Base-by-base conservation (phyloP, 2,888 invertebrate species). In the Diplazon laetatorius region DNA sequence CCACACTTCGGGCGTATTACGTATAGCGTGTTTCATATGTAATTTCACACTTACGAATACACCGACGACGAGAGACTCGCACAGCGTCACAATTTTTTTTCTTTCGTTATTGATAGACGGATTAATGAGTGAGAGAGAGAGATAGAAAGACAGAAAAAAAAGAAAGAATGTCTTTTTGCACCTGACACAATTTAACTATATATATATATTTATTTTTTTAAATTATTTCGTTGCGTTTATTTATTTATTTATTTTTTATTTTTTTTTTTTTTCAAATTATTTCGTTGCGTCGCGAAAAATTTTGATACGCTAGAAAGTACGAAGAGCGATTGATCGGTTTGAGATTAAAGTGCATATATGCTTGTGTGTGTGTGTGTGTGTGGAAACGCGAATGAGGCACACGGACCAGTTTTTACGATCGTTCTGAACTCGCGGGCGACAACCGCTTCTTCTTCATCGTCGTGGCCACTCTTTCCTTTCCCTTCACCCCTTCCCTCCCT, bases 341-440 rank as follows among this genome's bases (percentile, higher is more conserved):
- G 68, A 63, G 68, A 78, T 73, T 73, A 77, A 77, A 77, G 77
- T 76, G 52, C 50, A 6, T 30, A 73, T 76, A 60, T 42, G n/a
- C n/a, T n/a, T n/a, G n/a, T n/a, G n/a, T n/a, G n/a, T n/a, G n/a
- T n/a, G n/a, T n/a, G n/a, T n/a, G n/a, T n/a, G n/a, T n/a, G n/a
- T n/a, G 35, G 66, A 59, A 20, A 63, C 55, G 55, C 72, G 68
- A 73, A 63, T 63, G 72, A 73, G n/a, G n/a, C n/a, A n/a, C n/a
- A n/a, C 48, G 66, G 73, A 77, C 77, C 72, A 72, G 77, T 77
- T 77, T 77, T 77, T 77, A 55, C 68, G 46, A 60, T 46, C 35
- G 50, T 72, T 52, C 68, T 62, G 63, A 35, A n/a, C n/a, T n/a
- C 73, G 68, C 63, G 77, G 22, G 50, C 57, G 52, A 69, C 69